A percentile compares a stretch with the other conserved stretches of the same genome.
Evolutionary conservation across 2,113 vertebrate species (phyloP).

Genomic region (Hemibagrus wyckioides): DNA sequence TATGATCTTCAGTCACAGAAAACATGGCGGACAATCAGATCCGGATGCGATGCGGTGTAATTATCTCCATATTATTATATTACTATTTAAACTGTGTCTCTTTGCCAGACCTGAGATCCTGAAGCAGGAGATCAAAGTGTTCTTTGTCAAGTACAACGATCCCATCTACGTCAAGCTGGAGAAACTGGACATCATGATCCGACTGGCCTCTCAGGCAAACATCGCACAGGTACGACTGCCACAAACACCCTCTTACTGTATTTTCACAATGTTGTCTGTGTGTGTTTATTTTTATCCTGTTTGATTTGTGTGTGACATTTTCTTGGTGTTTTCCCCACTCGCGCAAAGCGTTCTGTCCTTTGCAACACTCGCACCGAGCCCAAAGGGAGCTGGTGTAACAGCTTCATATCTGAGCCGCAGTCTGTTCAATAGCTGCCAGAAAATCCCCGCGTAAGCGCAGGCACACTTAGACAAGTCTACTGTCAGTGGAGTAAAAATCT

Average conservation of each 20-base stretch:
- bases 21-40: too few species aligned
- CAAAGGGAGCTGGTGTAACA: background rate
- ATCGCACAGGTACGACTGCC: conserved; percentile 87
- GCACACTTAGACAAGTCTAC: conserved; percentile 34
- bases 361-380: background rate
- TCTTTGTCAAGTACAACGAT: conserved; percentile 99
- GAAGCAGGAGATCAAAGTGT: conserved; percentile 99
- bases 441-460: background rate
- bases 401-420: background rate
- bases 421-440: conserved; percentile 22
- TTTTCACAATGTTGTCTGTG: background rate
- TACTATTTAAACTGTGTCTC: background rate
- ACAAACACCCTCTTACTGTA: background rate
- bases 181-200: conserved; percentile 99
- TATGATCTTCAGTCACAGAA: background rate
- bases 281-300: background rate
- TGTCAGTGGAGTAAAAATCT: background rate
- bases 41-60: background rate
- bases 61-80: background rate
- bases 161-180: conserved; percentile 99
- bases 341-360: background rate
- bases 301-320: background rate
- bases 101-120: conserved; percentile 90
- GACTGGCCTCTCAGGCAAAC: conserved; percentile 96
- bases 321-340: background rate